Base-by-base conservation (phyloP, 2,113 vertebrate species). In the Ascaphus truei region DNA sequence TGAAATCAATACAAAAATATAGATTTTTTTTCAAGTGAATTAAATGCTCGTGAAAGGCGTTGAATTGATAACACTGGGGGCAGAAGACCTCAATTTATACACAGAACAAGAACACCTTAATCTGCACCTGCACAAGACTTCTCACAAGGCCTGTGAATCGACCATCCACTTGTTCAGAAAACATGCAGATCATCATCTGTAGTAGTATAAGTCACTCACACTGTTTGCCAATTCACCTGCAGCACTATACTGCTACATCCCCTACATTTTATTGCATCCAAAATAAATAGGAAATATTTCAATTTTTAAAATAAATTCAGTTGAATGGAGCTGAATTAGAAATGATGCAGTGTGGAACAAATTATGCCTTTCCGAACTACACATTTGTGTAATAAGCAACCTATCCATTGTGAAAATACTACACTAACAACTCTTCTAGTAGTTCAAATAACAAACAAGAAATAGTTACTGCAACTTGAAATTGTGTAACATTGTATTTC, bases 1-100 rank as follows among this genome's bases (percentile, higher is more conserved):
- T 52, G 67, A 69, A 69, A 69, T 69, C 67, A 69, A 69, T 69
- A 69, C 39, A 69, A 69, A 69, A 69, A 69, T 57, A 69, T 69
- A 52, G 67, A 69, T 69, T 69, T 69, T 69, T 62, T 66, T 69
- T 59, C 56, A 69, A 69, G 56, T 69, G 67, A 69, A 69, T 69
- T 69, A 69, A 69, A 69, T 69, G 67, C 56, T 69, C 67, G 16
- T 69, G 67, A 69, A 69, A 69, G 67, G 67, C 48, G 67, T 52
- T 69, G 67, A 69, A 69, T 69, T 69, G 67, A 69, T 69, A 69
- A 69, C 67, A 61, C 50, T 29, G 33, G 47, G 67, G 56, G 67
- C 67, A 69, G 67, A 59, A 69, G 45, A 52, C 43, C n/a, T 69
- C 41, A 43, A 45, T 60, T 34, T 59, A 36, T 69, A 69, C 56